Base-by-base conservation (phyloP, 2,113 vertebrate genomes). In the Colinus virginianus region DNA sequence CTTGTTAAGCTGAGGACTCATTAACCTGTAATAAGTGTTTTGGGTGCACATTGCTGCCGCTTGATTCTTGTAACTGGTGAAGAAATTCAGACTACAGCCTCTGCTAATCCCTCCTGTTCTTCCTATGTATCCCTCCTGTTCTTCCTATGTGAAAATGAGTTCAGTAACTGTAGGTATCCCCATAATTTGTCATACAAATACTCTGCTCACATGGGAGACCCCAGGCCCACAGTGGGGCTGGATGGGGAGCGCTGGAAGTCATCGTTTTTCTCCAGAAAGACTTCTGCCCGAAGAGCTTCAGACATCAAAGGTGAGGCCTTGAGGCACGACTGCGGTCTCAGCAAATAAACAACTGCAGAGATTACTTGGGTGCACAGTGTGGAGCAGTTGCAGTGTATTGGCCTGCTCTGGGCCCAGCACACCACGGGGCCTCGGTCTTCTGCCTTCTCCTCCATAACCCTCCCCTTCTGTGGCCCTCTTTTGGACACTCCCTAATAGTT, bases 271-370 rank as follows among this genome's bases (percentile, higher is more conserved):
- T 78, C 42, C 61, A 80, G 84, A 90, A 90, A 87, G 79, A 40
- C 26, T 15, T 42, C 83, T 89, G 59, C 81, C 84, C 74, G 32
- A 81, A 64, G 59, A 81, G 71, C 79, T 92, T 93, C 78, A 94
- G 89, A 78, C 84, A 78, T 85, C 84, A 90, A 87, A 92, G 87
- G 45, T 23, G 48, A 89, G 49, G 59, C 89, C 87, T 84, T 74
- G 67, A 93, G 89, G 81, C 84, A 56, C 10, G 78, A 55, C 82
- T 92, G 5, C 87, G 82, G 92, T 92, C 81, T 93, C 38, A 56
- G 81, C 67, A 87, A 96, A 94, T 70, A 95, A 95, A 76, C 62
- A 90, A 87, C 84, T 63, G 89, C 84, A 93, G 78, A n/a, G 92
- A 42, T 48, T 18, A 66, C 72, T 82, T 30, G 84, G 40, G 81